Base-by-base conservation (phyloP, 2,888 invertebrate species). In the Napeogenes inachia region DNA sequence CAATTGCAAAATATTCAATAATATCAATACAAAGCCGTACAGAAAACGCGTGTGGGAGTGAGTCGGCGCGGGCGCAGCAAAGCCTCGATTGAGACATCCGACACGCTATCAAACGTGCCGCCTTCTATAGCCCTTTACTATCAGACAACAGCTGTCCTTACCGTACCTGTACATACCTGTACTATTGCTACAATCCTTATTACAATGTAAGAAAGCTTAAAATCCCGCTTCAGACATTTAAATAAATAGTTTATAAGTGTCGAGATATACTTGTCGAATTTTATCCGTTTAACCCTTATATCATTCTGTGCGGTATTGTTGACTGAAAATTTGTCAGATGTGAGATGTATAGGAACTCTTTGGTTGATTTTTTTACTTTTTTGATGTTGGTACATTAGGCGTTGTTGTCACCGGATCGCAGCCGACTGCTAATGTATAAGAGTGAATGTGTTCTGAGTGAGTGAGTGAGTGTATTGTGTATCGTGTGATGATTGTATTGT, bases 31-130 rank as follows among this genome's bases (percentile, higher is more conserved):
- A 65, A 68, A 68, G 61, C 54, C 45, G 60, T 64, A 60, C 55
- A 64, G 68, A 63, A 64, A 59, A 57, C 61, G 62, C 64, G 77
- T 76, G 84, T 82, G 80, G 79, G 83, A 68, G 70, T 69, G 68
- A 65, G 59, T 57, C 65, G 66, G 71, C 70, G 68, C 68, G 69
- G 72, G 80, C 81, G 83, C 80, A 78, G 78, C 73, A 75, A 84
- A 86, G 84, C 81, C 80, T 82, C 84, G 87, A 89, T 88, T 85
- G 87, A 88, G 88, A 85, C 86, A 89, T 88, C 85, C 84, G 88
- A 89, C 80, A 82, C 82, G 81, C 71, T 77, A 78, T 89, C 89
- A 89, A 89, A 89, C 81, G 81, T 62, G 73, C 89, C 89, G 89
- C 84, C 71, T 75, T 84, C 85, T 85, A 86, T 85, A 85, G 82